These are phyloP conservation scores for Babylonia areolata DNA, from an alignment of 1,140 invertebrate species.

Conservation along the genomic window DNA sequence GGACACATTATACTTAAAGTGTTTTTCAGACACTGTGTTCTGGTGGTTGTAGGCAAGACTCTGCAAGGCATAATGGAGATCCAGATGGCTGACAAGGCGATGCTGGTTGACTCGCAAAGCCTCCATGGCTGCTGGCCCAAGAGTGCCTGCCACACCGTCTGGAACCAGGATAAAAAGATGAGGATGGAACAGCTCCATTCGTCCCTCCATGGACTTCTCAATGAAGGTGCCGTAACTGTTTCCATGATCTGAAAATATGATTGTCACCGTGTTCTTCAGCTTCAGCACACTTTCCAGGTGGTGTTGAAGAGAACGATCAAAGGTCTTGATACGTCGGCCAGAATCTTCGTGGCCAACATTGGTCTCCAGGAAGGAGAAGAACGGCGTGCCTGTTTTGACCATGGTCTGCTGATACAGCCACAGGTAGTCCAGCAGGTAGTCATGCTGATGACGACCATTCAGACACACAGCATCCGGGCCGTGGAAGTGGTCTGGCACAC, in stretches of 20 bases:
- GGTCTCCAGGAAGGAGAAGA: conserved; percentile 61
- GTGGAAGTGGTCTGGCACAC: conserved; percentile 70
- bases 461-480: conserved; percentile 67
- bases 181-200: conserved; percentile 72
- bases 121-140: conserved; percentile 48
- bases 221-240: conserved; percentile 71
- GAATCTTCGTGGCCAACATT: conserved; percentile 71
- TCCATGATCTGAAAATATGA: conserved; percentile 73
- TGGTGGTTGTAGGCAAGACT: conserved; percentile 31
- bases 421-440: conserved; percentile 71
- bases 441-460: conserved; percentile 70
- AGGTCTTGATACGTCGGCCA: conserved; percentile 65
- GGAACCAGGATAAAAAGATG: conserved; percentile 64
- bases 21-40: neutral
- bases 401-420: conserved; percentile 58
- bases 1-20: conserved; percentile 46
- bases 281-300: conserved; percentile 48
- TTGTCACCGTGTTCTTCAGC: conserved; percentile 66
- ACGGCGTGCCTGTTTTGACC: conserved; percentile 46
- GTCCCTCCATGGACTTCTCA: conserved; percentile 59
- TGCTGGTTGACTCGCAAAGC: conserved; percentile 58
- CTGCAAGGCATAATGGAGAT: conserved; percentile 61
- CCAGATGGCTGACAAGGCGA: conserved; percentile 58
- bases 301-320: conserved; percentile 63
- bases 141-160: conserved; percentile 38